Evolutionary conservation across 2,113 vertebrate species (phyloP).

Genomic region (Antechinus stuartii): DNA sequence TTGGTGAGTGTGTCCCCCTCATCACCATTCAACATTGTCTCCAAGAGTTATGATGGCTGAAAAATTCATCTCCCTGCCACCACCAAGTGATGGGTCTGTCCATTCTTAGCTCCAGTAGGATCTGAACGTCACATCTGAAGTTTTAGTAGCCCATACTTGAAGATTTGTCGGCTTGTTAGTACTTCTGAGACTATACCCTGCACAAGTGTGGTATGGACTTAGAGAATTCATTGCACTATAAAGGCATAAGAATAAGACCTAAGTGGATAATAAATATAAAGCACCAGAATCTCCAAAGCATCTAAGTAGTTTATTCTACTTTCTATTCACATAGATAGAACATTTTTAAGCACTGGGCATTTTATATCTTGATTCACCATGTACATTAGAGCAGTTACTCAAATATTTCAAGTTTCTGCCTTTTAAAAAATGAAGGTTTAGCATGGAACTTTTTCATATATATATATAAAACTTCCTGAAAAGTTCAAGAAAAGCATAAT

Average conservation of each 20-base stretch:
- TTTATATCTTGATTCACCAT: neutral
- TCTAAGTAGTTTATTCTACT: neutral
- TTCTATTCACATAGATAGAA: constrained; percentile 23
- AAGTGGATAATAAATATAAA: neutral
- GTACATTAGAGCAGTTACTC: neutral
- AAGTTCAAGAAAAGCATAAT: neutral
- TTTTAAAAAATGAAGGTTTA: constrained; percentile 15
- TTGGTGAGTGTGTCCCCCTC: neutral
- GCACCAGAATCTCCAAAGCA: neutral
- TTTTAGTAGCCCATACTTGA: neutral
- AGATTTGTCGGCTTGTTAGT: neutral
- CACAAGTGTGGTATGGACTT: neutral
- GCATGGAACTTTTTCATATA: constrained; percentile 2
- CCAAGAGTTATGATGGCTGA: neutral
- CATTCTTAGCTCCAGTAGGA: neutral
- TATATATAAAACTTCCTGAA: neutral
- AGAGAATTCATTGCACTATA: neutral
- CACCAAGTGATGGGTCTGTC: neutral
- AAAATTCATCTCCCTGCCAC: neutral
- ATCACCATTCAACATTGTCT: neutral
- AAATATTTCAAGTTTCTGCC: constrained; percentile 28
- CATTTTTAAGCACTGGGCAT: neutral
- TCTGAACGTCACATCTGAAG: neutral
- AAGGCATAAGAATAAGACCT: neutral
- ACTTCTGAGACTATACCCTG: neutral